Percentiles rank a stretch among this genome's conserved stretches.
These are phyloP conservation scores for Trematomus bernacchii DNA, from an alignment of 2,797 vertebrate species.

Conservation along the genomic window DNA sequence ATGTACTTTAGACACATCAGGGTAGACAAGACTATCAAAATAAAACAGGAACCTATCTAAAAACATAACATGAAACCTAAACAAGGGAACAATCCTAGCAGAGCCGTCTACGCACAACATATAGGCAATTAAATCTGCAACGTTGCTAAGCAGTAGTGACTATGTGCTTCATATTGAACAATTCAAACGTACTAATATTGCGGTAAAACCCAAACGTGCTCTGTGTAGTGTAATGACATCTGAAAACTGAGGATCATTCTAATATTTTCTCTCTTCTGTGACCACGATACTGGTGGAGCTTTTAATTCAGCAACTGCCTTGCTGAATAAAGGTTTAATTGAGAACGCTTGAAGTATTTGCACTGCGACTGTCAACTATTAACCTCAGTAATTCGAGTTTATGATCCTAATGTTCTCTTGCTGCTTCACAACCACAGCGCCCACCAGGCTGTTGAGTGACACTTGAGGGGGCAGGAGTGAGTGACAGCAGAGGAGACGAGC, in stretches of 20 bases:
- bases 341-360: slow-evolving; percentile 69
- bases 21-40: too few relatives aligned
- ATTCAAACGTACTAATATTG: neutral
- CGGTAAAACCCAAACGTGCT: neutral
- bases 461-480: slow-evolving; percentile 80
- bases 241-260: slow-evolving; percentile 11
- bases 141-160: neutral
- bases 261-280: slow-evolving; percentile 13
- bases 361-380: slow-evolving; percentile 69
- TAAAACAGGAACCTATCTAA: too few relatives aligned
- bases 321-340: slow-evolving; percentile 62
- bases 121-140: neutral
- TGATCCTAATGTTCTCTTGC: slow-evolving; percentile 73
- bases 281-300: slow-evolving; percentile 9
- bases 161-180: neutral
- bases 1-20: too few relatives aligned
- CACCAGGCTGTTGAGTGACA: slow-evolving; percentile 79
- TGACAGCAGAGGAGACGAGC: slow-evolving; percentile 76
- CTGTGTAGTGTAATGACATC: neutral
- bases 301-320: slow-evolving; percentile 24
- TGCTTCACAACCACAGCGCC: slow-evolving; percentile 60
- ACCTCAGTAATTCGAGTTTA: slow-evolving; percentile 73
- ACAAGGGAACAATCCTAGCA: too few relatives aligned
- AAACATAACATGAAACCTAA: too few relatives aligned
- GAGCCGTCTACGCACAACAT: too few relatives aligned